Evolutionary conservation across 2,797 vertebrate species (phyloP).

Genomic region (Percopsis omiscomaycus): DNA sequence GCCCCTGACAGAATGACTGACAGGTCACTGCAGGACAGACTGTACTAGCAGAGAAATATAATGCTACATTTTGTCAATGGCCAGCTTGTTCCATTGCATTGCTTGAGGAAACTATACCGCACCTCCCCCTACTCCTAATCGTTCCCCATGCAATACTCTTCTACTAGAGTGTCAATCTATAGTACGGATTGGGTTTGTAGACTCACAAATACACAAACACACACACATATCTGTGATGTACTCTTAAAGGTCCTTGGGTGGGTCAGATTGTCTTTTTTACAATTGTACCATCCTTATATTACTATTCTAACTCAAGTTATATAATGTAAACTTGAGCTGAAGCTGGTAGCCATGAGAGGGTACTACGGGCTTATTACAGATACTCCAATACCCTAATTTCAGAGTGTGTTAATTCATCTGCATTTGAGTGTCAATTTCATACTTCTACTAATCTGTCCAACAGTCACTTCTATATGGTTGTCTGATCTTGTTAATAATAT

Average conservation of each 20-base stretch:
- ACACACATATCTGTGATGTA: conserved; percentile 59
- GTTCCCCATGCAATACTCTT: conserved; percentile 68
- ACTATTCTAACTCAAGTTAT: conserved; percentile 63
- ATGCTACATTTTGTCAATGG: conserved; percentile 66
- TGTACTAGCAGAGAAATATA: conserved; percentile 39
- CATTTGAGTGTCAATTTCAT: conserved; percentile 49
- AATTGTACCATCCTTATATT: conserved; percentile 61
- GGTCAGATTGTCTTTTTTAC: conserved; percentile 71
- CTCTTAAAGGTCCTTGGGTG: conserved; percentile 54
- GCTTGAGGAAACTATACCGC: conserved; percentile 56
- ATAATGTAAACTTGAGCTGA: conserved; percentile 61
- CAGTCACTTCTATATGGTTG: conserved; percentile 45
- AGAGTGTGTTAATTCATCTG: conserved; percentile 59
- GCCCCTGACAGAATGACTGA: conserved; percentile 57
- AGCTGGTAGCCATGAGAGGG: conserved; percentile 63
- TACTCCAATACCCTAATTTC: conserved; percentile 62
- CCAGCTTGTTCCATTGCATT: conserved; percentile 70
- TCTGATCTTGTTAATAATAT: conserved; percentile 33
- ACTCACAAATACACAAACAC: conserved; percentile 57
- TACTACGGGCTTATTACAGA: conserved; percentile 56
- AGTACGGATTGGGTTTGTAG: conserved; percentile 74
- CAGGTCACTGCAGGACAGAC: conserved; percentile 36
- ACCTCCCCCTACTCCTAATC: conserved; percentile 41
- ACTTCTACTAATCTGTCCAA: conserved; percentile 40
- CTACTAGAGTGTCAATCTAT: conserved; percentile 73